Evolutionary conservation across 2,113 vertebrate species (phyloP).

Genomic region (Ornithorhynchus anatinus): DNA sequence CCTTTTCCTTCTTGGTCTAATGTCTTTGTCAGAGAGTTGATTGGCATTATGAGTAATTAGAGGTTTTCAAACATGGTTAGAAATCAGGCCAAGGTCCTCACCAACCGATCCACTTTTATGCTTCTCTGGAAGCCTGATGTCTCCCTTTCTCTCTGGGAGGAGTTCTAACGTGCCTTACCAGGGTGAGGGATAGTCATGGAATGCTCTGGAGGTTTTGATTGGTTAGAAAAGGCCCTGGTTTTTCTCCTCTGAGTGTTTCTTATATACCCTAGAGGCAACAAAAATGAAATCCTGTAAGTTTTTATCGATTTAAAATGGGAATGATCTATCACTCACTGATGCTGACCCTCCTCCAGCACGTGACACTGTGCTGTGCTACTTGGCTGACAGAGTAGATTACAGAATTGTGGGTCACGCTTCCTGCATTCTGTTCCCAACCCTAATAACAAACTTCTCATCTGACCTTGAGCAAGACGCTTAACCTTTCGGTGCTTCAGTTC

Average conservation of each 20-base stretch:
- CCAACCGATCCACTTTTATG: background rate
- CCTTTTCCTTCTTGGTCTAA: background rate
- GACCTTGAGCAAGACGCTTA: conserved; percentile 27
- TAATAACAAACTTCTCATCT: background rate
- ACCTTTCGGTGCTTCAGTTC: conserved; percentile 6
- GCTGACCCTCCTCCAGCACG: too few species aligned
- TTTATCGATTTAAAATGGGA: too few species aligned
- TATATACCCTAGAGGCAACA: background rate
- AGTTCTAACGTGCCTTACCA: too few species aligned
- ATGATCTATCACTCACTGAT: too few species aligned
- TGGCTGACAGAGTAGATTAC: too few species aligned
- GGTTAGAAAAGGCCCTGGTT: background rate
- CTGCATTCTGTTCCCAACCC: background rate
- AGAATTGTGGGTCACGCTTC: background rate
- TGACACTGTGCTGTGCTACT: too few species aligned
- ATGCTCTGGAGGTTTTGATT: background rate
- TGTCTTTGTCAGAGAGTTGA: background rate
- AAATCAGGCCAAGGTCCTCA: background rate
- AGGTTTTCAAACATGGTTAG: background rate
- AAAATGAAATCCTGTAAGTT: background rate
- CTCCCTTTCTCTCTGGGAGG: too few species aligned
- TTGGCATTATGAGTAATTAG: background rate
- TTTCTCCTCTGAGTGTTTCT: background rate
- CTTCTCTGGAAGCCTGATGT: background rate
- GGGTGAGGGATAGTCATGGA: background rate